Evolutionary conservation across 2,888 invertebrate species (phyloP).

Genomic region (Allygus modestus): DNA sequence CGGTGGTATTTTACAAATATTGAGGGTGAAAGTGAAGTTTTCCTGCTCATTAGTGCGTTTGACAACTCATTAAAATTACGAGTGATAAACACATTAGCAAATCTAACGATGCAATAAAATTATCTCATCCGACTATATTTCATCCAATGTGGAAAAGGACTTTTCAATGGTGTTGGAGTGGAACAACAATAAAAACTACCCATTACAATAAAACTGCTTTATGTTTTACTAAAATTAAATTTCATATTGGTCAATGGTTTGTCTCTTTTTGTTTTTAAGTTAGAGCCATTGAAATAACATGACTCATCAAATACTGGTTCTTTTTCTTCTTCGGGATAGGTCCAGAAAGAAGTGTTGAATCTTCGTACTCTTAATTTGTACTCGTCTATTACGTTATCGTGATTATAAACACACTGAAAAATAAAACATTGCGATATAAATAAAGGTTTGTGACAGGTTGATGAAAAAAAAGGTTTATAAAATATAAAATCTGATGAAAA

Average conservation of each 20-base stretch:
- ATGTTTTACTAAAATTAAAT: conserved; percentile 48
- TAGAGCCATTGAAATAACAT: conserved; percentile 37
- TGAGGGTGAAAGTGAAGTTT: no score
- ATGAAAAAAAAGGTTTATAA: background rate
- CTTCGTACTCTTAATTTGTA: conserved; percentile 36
- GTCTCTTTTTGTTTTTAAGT: conserved; percentile 12
- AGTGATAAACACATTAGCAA: no score
- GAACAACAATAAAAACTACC: no score
- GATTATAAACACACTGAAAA: conserved; percentile 53
- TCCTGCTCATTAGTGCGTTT: no score
- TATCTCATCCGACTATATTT: no score
- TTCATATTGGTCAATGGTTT: background rate
- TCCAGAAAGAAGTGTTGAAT: conserved; percentile 52
- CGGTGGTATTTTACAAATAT: no score
- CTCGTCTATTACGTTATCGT: conserved; percentile 49
- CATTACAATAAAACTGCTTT: no score
- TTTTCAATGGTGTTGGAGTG: no score
- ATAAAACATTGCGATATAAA: background rate
- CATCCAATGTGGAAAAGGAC: no score
- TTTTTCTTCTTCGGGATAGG: conserved; percentile 33
- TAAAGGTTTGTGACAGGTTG: no score
- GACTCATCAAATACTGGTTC: conserved; percentile 39
- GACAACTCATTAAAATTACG: no score
- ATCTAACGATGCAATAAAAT: no score
- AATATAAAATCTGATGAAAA: background rate